A percentile compares a stretch with the other conserved stretches of the same genome.
These are phyloP conservation scores for Ataeniobius toweri DNA, from an alignment of 2,797 vertebrate genomes.

Conservation along the genomic window DNA sequence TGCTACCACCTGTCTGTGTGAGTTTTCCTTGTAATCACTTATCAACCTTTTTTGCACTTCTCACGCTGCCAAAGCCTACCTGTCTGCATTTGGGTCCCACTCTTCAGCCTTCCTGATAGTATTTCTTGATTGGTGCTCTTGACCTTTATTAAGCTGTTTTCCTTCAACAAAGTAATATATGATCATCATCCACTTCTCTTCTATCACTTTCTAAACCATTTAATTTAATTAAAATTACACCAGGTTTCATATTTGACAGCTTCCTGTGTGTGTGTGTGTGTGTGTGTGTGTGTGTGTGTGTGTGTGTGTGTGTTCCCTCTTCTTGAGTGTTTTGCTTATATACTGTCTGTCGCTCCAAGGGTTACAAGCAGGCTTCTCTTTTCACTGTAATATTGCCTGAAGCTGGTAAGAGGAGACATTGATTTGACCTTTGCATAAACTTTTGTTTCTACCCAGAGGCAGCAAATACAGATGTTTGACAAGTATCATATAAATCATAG, in stretches of 20 bases:
- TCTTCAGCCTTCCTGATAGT: too few species aligned
- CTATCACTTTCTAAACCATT: background rate
- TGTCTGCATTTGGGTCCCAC: too few species aligned
- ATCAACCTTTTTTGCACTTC: too few species aligned
- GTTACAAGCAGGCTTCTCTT: background rate
- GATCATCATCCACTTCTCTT: background rate
- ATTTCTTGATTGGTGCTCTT: background rate
- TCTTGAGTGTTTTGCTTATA: too few species aligned
- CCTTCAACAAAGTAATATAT: background rate
- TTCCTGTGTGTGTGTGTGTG: background rate
- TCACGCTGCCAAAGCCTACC: too few species aligned
- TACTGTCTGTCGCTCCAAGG: background rate
- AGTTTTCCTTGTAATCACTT: too few species aligned
- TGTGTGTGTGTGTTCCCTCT: too few species aligned
- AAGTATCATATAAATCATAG: background rate
- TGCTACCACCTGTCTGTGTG: too few species aligned
- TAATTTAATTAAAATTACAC: background rate
- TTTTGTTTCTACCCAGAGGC: background rate
- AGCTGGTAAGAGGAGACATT: background rate
- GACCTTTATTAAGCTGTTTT: background rate
- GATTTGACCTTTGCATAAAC: background rate
- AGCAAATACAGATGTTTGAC: background rate
- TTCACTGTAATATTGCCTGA: background rate
- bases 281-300: too few species aligned
- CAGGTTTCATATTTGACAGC: background rate